A percentile compares a stretch with the other conserved stretches of the same genome.
These are phyloP conservation scores for Nomada ferruginata DNA, from an alignment of 2,888 invertebrate species.

Conservation along the genomic window DNA sequence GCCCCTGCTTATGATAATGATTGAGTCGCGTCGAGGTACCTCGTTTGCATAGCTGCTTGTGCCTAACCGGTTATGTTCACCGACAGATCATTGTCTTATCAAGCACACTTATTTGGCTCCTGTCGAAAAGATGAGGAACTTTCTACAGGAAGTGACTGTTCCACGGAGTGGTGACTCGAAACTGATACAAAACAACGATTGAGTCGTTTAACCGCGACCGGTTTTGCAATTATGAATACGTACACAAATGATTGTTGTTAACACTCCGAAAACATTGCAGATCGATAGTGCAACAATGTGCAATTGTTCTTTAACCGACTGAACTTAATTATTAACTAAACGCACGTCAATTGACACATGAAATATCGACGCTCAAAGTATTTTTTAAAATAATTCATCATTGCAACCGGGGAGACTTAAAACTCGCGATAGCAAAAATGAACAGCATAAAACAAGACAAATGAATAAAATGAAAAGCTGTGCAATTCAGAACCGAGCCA, in stretches of 20 bases:
- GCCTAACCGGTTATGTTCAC: conserved; percentile 46
- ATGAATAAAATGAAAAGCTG: no score
- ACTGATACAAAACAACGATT: conserved; percentile 6
- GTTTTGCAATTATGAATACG: no score
- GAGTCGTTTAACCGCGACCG: not conserved
- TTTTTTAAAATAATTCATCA: no score
- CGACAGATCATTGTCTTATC: conserved; percentile 56
- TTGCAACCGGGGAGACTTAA: no score
- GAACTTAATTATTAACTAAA: not conserved
- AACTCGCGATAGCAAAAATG: no score
- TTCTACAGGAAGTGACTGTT: conserved; percentile 65
- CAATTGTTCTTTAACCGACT: not conserved
- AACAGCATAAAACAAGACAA: no score
- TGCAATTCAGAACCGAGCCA: no score
- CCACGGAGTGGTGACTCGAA: conserved; percentile 5
- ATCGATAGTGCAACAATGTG: not conserved
- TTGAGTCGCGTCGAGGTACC: conserved; percentile 11
- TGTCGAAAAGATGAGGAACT: conserved; percentile 49
- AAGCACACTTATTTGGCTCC: conserved; percentile 37
- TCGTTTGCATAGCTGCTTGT: conserved; percentile 27
- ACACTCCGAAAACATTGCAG: not conserved
- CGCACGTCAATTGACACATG: no score
- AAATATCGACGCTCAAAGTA: no score
- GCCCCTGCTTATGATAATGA: conserved; percentile 11
- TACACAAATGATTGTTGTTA: not conserved